Evolutionary conservation across 1,140 invertebrate species (phyloP).

Genomic region (Zaprionus lachaisei): DNA sequence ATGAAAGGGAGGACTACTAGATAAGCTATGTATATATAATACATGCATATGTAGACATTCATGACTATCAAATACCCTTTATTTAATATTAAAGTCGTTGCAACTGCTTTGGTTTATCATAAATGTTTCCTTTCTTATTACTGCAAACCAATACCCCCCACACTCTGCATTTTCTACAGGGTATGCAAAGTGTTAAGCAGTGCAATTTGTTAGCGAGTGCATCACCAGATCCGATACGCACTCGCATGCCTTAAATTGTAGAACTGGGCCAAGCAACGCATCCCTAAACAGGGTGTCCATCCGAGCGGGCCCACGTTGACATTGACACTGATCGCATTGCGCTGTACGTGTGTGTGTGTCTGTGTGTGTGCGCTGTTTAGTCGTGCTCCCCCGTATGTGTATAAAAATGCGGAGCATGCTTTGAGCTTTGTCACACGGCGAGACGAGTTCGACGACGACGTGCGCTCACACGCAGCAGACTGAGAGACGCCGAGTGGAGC

Average conservation of each 20-base stretch:
- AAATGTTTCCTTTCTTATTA: neutral
- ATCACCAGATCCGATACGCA: slow-evolving; percentile 48
- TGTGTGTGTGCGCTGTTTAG: neutral
- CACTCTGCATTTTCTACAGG: neutral
- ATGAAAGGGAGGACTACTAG: neutral
- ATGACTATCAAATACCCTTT: neutral
- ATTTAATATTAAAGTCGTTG: neutral
- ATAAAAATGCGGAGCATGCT: slow-evolving; percentile 74
- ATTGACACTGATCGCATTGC: slow-evolving; percentile 72
- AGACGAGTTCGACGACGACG: slow-evolving; percentile 41
- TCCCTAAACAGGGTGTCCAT: slow-evolving; percentile 78
- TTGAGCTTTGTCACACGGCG: slow-evolving; percentile 59
- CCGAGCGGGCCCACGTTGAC: slow-evolving; percentile 46
- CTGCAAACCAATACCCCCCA: neutral
- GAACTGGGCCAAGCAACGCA: slow-evolving; percentile 77
- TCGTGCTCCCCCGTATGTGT: slow-evolving; percentile 35
- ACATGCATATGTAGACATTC: too few species aligned
- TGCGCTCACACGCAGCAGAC: slow-evolving; percentile 21
- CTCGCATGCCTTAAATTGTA: slow-evolving; percentile 72
- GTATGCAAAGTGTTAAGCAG: slow-evolving; percentile 35
- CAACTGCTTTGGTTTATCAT: neutral
- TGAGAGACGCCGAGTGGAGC: neutral
- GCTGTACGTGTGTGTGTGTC: too few species aligned
- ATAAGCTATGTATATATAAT: neutral
- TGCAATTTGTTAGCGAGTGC: slow-evolving; percentile 59